Conservation (phyloP, 1,140 invertebrate species). For the Zaprionus lachaisei region DNA sequence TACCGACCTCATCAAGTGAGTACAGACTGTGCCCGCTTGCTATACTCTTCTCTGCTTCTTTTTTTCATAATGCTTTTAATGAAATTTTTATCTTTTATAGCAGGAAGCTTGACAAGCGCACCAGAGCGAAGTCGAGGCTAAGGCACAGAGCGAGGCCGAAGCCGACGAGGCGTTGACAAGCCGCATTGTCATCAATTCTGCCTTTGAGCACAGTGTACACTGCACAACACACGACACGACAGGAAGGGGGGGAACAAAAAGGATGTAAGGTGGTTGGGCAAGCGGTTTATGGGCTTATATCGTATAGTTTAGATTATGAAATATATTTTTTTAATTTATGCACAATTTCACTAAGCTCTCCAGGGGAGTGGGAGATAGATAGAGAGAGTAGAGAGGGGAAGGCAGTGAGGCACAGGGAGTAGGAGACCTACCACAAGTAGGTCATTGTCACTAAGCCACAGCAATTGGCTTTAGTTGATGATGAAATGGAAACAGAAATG, state of each 20-base stretch:
- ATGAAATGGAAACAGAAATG: neutral
- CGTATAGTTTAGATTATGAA: constrained; percentile 65
- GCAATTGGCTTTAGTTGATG: constrained; percentile 53
- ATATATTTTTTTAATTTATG: constrained; percentile 79
- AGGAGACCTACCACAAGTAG: constrained; percentile 53
- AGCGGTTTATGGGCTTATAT: constrained; percentile 59
- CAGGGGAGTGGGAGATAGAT: neutral
- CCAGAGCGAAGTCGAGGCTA: neutral
- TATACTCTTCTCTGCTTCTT: neutral
- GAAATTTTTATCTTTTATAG: constrained; percentile 80
- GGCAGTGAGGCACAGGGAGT: neutral
- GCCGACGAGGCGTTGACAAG: constrained; percentile 70
- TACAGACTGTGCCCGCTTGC: neutral
- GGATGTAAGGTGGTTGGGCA: constrained; percentile 49
- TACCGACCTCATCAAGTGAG: constrained; percentile 7
- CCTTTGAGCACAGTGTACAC: constrained; percentile 53
- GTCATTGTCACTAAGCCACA: constrained; percentile 73
- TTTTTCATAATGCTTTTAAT: constrained; percentile 71
- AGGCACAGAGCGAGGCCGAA: neutral
- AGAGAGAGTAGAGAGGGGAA: neutral
- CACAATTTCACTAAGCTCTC: constrained; percentile 59
- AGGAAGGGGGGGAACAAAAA: neutral
- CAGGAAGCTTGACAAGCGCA: constrained; percentile 45
- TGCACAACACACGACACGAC: constrained; percentile 9
- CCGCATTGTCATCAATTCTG: constrained; percentile 80